Percentiles rank a stretch among this genome's conserved stretches.
Evolutionary conservation across 1,140 invertebrate genomes (phyloP).

Genomic region (Listronotus bonariensis): DNA sequence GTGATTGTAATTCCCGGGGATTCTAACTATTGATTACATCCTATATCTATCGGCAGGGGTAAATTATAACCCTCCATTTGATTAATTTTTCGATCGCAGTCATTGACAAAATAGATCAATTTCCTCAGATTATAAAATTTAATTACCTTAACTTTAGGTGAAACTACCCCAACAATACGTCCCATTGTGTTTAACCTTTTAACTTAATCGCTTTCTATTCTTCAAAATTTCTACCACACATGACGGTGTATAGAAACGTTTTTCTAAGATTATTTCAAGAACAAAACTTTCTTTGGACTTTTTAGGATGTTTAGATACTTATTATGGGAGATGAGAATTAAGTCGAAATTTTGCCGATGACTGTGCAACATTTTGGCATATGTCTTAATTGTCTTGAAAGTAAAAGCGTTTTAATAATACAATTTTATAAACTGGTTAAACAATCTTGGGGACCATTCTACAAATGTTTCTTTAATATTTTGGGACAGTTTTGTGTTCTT

Average conservation of each 20-base stretch:
- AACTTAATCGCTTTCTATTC: conserved; percentile 37
- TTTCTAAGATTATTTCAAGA: conserved; percentile 27
- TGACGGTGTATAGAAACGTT: conserved; percentile 21
- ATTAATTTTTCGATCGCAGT: conserved; percentile 18
- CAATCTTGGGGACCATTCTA: no score
- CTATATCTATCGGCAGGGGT: no score
- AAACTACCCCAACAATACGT: conserved; percentile 25
- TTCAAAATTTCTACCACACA: conserved; percentile 27
- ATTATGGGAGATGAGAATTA: conserved; percentile 1
- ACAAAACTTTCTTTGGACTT: conserved; percentile 15
- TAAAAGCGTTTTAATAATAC: no score
- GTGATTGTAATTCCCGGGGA: no score
- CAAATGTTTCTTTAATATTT: no score
- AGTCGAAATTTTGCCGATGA: conserved; percentile 4
- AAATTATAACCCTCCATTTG: conserved; percentile 14
- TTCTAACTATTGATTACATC: no score
- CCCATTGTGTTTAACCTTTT: conserved; percentile 34
- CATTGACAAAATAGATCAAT: conserved; percentile 36
- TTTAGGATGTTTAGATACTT: conserved; percentile 19
- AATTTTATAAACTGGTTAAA: no score
- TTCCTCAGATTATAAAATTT: conserved; percentile 32
- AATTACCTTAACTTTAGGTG: conserved; percentile 28
- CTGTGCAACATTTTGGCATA: not conserved
- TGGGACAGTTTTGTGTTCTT: no score
- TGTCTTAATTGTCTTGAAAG: no score